These are phyloP conservation scores for Cheirogaleus medius DNA, from an alignment of 2,113 vertebrate species.

Conservation along the genomic window DNA sequence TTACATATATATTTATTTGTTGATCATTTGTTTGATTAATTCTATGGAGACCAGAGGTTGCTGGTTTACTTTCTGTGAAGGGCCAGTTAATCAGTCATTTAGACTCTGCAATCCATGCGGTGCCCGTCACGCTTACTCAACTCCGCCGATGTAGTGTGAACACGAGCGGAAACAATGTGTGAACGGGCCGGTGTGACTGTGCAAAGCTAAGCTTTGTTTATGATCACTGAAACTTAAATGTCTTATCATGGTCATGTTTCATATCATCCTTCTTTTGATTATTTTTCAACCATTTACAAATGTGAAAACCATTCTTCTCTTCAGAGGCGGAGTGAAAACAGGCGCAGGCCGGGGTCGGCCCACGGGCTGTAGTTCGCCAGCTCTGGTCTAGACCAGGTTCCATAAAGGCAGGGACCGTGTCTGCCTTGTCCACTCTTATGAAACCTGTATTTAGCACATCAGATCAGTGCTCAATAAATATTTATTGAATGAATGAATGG, in stretches of 20 bases:
- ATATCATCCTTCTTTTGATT: background rate
- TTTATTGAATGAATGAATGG: constrained; percentile 37
- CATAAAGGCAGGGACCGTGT: background rate
- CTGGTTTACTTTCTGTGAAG: background rate
- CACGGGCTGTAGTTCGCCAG: background rate
- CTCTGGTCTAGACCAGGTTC: background rate
- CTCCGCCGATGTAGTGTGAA: background rate
- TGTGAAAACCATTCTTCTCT: background rate
- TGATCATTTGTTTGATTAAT: background rate
- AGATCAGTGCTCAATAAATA: constrained; percentile 13
- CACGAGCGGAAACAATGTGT: background rate
- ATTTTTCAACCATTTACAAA: background rate
- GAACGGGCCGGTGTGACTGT: background rate
- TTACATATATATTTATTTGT: background rate
- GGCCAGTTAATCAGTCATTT: background rate
- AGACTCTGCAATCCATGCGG: accelerated
- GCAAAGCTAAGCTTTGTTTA: background rate
- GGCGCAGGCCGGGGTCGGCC: background rate
- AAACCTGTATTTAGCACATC: background rate
- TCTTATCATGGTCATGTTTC: background rate
- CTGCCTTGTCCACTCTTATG: background rate
- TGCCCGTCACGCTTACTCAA: background rate
- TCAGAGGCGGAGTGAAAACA: background rate
- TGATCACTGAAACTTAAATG: background rate
- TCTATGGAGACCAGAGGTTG: background rate